Evolutionary conservation across 2,113 vertebrate species (phyloP).

Genomic region (Periophthalmodon schlosseri): DNA sequence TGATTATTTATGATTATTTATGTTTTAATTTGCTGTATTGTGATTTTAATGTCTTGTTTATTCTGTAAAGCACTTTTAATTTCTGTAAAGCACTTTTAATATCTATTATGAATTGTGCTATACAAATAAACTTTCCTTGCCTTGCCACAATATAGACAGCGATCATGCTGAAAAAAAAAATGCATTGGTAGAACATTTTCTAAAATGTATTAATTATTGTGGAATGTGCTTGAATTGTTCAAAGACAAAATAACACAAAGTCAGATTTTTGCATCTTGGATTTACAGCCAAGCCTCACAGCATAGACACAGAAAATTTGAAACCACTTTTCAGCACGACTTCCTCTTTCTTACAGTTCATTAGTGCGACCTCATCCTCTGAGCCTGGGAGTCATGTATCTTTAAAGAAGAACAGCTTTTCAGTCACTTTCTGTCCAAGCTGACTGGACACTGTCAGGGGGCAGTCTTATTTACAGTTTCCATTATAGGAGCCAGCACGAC

Average conservation of each 20-base stretch:
- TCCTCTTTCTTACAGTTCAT: background rate
- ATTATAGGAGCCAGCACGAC: background rate
- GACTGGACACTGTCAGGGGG: background rate
- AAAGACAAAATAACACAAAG: no score
- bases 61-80: no score
- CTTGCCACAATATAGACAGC: background rate
- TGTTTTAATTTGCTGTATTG: no score
- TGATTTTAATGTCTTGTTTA: no score
- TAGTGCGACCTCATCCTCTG: background rate
- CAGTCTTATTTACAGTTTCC: slow-evolving; percentile 2
- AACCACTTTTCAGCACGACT: background rate
- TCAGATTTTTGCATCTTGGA: no score
- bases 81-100: background rate
- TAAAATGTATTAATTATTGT: no score
- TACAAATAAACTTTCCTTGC: no score
- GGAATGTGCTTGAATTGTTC: no score
- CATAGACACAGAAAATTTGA: background rate
- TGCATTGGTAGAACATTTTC: no score
- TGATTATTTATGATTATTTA: no score
- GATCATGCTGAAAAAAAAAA: background rate
- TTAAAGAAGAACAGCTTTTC: background rate
- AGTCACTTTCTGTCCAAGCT: slow-evolving; percentile 2
- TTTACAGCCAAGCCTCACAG: no score
- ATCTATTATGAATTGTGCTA: no score
- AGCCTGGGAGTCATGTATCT: background rate